Base-by-base conservation (phyloP, 2,113 vertebrate genomes). In the Oophaga pumilio region DNA sequence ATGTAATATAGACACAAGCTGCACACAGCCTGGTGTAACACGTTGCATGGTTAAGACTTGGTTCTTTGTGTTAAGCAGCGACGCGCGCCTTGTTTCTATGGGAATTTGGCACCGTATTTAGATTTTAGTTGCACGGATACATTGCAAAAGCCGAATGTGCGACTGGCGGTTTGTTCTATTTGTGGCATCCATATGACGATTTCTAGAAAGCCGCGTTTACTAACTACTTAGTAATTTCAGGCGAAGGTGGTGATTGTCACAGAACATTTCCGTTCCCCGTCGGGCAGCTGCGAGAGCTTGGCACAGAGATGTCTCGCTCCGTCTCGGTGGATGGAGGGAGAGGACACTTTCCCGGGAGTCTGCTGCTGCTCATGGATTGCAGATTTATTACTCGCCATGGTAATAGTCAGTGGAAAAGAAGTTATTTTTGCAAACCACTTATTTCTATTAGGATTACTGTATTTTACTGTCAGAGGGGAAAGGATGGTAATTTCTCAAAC, bases 221-320 rank as follows among this genome's bases (percentile, higher is more conserved):
- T 88, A 88, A 88, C 77, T 88, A 84, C 81, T 56, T 1, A 17
- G 79, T 84, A 22, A 84, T 88, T 66, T 77, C 22, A 64, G 76
- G 73, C 15, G 71, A 84, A 88, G 87, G 87, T 84, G 26, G 87
- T 77, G 71, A 88, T 77, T 84, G 56, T 84, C 50, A 83, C 81
- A 76, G 22, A 57, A 68, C 52, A 12, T 28, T 83, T 88, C 79
- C 57, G 73, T 56, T 26, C 26, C 17, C 53, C 50, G 59, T 57
- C 52, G 57, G 73, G 76, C 87, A 88, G 87, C 81, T 88, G 87
- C 62, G 59, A 15, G 69, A 53, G 43, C 33, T 76, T 73, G 68
- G 53, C 49, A 28, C 56, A 18, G 11, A n/a, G 56, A 52, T 66
- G 28, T 64, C 57, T 86, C 56, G 1, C 18, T 53, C 50, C 26